Base-by-base conservation (phyloP, 2,888 invertebrate species). In the Tetramorium bicarinatum region DNA sequence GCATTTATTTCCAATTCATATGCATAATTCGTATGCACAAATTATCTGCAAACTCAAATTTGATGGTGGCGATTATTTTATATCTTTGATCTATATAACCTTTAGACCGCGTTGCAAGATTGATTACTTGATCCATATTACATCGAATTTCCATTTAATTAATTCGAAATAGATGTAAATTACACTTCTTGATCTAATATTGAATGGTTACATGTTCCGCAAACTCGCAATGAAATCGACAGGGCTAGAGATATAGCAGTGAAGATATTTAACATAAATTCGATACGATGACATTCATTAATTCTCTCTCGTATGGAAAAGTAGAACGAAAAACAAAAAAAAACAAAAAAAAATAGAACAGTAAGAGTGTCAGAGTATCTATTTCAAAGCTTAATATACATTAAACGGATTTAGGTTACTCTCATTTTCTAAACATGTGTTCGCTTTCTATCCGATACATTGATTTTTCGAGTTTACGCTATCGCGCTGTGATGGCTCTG, bases 101-200 rank as follows among this genome's bases (percentile, higher is more conserved):
- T 75, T 34, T 18, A 47, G 34, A 34, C 15, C 61, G 52, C 11
- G 15, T 62, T 76, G 75, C 47, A 34, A 76, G 38, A 61, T 75
- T 75, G 21, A 75, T 75, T 75, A 62, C 62, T 11, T 15, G 61
- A 75, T 56, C 44, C n/a, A 59, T 61, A 7, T 62, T 47, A 21
- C 61, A 56, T 13, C 21, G 49, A 76, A 76, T 62, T 62, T 62
- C 18, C 34, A 44, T 47, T 49, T 38, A 11, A 76, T 74, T 74
- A 74, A 74, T 62, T 62, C 21, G 34, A 76, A 74, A 21, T 62
- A 62, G 18, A 76, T 21, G 7, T 38, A 49, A 62, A 75, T 49
- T 75, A 18, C 18, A 18, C 44, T 61, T 62, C 47, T 75, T 29
- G 9, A 75, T 61, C 75, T 47, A 47, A 47, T 47, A 75, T 61